Evolutionary conservation across 2,113 vertebrate species (phyloP).

Genomic region (Mobula birostris): DNA sequence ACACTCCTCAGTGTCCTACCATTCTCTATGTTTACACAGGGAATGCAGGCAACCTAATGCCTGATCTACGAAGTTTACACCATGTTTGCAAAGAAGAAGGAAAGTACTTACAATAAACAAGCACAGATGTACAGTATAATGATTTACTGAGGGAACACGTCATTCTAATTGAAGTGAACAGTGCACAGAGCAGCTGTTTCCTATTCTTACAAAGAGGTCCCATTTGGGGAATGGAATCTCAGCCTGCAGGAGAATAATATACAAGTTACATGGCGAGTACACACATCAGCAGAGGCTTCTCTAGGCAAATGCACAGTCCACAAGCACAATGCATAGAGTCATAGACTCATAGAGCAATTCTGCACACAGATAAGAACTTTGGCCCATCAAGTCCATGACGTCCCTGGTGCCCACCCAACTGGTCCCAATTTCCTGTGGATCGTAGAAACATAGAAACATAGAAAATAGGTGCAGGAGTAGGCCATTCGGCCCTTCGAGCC

Average conservation of each 20-base stretch:
- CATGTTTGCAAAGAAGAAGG: background rate
- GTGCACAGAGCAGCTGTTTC: slow-evolving; percentile 5
- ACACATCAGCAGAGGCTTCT: background rate
- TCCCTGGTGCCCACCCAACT: too few relatives aligned
- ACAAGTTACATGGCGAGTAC: background rate
- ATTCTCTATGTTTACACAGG: too few relatives aligned
- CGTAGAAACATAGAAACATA: too few relatives aligned
- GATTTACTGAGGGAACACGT: background rate
- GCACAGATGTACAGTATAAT: background rate
- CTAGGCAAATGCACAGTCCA: background rate
- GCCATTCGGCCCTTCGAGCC: too few relatives aligned
- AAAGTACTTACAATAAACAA: background rate
- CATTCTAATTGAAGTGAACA: background rate
- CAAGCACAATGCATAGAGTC: background rate
- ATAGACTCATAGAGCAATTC: too few relatives aligned
- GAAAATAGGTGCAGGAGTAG: too few relatives aligned
- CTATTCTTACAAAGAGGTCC: background rate
- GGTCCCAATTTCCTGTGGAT: too few relatives aligned
- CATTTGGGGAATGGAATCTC: background rate
- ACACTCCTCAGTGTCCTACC: too few relatives aligned
- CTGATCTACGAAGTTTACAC: too few relatives aligned
- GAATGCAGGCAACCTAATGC: too few relatives aligned
- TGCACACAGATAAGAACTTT: too few relatives aligned
- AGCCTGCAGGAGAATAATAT: background rate
- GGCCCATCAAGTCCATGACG: too few relatives aligned